Evolutionary conservation across 2,113 vertebrate species (phyloP).

Genomic region (Alces alces): DNA sequence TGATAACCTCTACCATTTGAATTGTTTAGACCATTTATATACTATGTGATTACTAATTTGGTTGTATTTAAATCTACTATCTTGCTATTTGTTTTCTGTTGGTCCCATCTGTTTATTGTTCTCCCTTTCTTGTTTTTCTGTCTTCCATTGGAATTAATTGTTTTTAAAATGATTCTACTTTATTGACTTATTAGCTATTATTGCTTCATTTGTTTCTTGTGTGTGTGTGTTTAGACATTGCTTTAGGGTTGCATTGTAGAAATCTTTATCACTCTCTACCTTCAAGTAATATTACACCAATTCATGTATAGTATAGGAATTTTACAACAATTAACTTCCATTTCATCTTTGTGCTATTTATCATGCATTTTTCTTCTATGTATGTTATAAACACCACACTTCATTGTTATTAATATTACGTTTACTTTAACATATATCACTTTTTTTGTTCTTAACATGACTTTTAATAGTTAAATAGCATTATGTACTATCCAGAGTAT

Average conservation of each 20-base stretch:
- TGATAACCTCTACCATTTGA: neutral
- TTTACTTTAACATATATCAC: neutral
- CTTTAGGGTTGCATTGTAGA: neutral
- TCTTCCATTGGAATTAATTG: neutral
- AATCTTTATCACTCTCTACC: neutral
- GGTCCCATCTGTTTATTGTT: neutral
- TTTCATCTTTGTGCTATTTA: neutral
- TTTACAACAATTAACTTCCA: neutral
- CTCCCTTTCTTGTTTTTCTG: neutral
- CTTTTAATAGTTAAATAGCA: neutral
- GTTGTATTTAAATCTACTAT: neutral
- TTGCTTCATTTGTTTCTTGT: neutral
- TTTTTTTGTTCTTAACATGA: neutral
- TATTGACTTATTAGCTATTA: neutral
- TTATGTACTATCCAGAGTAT: neutral
- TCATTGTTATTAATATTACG: neutral
- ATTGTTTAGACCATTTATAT: neutral
- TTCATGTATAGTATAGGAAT: neutral
- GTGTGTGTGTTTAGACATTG: neutral
- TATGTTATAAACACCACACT: neutral
- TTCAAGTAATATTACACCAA: neutral
- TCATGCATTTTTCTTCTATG: neutral
- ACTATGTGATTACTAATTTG: neutral
- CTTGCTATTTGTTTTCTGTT: neutral
- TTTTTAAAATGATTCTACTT: neutral